Base-by-base conservation (phyloP, 2,113 vertebrate genomes). In the Sula dactylatra region DNA sequence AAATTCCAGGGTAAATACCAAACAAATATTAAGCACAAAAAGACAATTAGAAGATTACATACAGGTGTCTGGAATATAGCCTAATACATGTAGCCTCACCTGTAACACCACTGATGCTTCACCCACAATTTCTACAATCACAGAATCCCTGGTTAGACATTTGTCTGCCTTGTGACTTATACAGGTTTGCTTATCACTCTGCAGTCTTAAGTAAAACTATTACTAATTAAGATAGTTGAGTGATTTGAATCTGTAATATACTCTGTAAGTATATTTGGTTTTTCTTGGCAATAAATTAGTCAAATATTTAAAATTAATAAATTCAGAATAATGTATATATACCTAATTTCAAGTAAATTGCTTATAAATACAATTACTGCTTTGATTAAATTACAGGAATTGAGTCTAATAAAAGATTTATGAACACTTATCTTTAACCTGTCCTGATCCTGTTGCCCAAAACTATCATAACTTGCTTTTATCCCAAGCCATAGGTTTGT, bases 201-300 rank as follows among this genome's bases (percentile, higher is more conserved):
- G 47, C 18, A 42, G 27, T 66, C 10, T 74, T 49, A 80, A 74
- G 44, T 74, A 81, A 93, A 95, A 90, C 36, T 82, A 45, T 36
- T 61, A 83, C 20, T 83, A 91, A 90, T 94, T 78, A 83, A 62
- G 56, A 73, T 65, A 91, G 71, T 56, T 54, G 7, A 91, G 34
- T 76, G 71, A 72, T 81, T 62, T 90, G 29, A 82, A n/a, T n/a
- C n/a, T n/a, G n/a, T n/a, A n/a, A n/a, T n/a, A n/a, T n/a, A n/a
- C n/a, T n/a, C n/a, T 81, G 32, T 54, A 85, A 77, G 70, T 52
- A 47, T 77, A 91, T 81, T 72, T 94, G 26, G 10, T 3, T 31
- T 93, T 94, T 22, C 40, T 76, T 84, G 24, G 34, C 72, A 93
- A 93, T 81, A 95, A 85, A 89, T 91, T 76, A 88, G 38, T 77